Evolutionary conservation across 2,113 vertebrate species (phyloP), one percentile per base, ranked within the genome.

Genomic region (Spilogale gracilis): DNA sequence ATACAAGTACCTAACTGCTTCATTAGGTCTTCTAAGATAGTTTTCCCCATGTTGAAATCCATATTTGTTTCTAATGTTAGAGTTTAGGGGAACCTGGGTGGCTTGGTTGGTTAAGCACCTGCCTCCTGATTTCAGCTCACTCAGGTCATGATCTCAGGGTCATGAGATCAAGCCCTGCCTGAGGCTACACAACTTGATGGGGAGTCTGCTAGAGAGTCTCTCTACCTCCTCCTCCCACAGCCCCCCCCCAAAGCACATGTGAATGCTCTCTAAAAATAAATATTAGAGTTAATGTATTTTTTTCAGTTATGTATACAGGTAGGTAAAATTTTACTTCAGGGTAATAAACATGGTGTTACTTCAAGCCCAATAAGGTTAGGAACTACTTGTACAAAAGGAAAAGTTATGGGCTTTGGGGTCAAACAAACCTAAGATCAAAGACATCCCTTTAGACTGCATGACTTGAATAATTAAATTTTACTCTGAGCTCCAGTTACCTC

Each of bases 281-380:
- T 73, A 25, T 7, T 74, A 23, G 12, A 16, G 9, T 43, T 82
- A 83, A 81, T 45, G 63, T 20, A 18, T 8, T 60, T 76, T 60
- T 50, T 54, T 45, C 50, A 96, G 52, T 67, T 80, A 60, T 50
- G 2, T 65, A 1, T 21, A 52, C 6, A 65, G 56, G 32, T 45
- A 60, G 30, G 25, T 56, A 56, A 89, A 80, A 83, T 52, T 91
- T 84, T 71, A 91, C 92, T 94, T 94, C 45, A 79, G 52, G 23
- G 10, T 38, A 69, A 65, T 58, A 81, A 94, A 54, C 13, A 3
- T 25, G 11, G 32, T 83, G 0, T 54, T 80, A 63, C n/a, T 79
- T 69, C 43, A 48, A 18, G 4, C 74, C 50, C 20, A 12, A n/a
- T 58, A 73, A 88, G 27, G 13, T 63, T 79, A 83, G 91, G 74